These are phyloP conservation scores for Tyria jacobaeae DNA, from an alignment of 2,888 invertebrate species.

Conservation along the genomic window DNA sequence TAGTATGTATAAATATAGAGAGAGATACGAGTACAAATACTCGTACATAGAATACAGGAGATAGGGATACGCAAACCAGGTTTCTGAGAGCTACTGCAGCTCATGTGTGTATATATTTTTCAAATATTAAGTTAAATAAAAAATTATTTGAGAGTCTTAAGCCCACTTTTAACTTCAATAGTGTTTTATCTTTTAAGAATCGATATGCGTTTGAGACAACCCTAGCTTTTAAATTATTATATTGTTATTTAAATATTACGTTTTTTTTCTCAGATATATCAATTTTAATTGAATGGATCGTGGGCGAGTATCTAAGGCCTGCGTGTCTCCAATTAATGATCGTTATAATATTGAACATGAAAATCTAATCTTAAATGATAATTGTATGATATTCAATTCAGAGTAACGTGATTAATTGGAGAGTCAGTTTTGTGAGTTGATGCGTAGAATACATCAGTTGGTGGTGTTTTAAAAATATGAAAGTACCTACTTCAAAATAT, in stretches of 20 bases:
- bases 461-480: no score
- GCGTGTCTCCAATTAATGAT: conserved; percentile 13
- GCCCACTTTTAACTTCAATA: no score
- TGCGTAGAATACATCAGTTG: neutral
- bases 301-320: conserved; percentile 25
- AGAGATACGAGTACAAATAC: no score
- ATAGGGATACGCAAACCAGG: no score
- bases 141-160: no score
- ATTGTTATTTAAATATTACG: conserved; percentile 28
- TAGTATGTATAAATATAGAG: no score
- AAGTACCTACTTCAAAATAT: no score
- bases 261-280: conserved; percentile 33
- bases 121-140: no score
- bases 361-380: conserved; percentile 19
- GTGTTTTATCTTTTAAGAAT: no score
- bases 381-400: conserved; percentile 15
- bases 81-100: no score
- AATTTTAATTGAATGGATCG: conserved; percentile 41
- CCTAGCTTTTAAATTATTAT: conserved; percentile 6
- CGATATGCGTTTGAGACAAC: conserved; percentile 2
- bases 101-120: no score
- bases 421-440: conserved; percentile 4
- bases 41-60: no score
- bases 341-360: conserved; percentile 12
- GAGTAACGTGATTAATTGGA: conserved; percentile 15